Percentiles rank a stretch among this genome's conserved stretches.
Evolutionary conservation across 2,888 invertebrate genomes (phyloP).

Genomic region (Punctoribates punctum): DNA sequence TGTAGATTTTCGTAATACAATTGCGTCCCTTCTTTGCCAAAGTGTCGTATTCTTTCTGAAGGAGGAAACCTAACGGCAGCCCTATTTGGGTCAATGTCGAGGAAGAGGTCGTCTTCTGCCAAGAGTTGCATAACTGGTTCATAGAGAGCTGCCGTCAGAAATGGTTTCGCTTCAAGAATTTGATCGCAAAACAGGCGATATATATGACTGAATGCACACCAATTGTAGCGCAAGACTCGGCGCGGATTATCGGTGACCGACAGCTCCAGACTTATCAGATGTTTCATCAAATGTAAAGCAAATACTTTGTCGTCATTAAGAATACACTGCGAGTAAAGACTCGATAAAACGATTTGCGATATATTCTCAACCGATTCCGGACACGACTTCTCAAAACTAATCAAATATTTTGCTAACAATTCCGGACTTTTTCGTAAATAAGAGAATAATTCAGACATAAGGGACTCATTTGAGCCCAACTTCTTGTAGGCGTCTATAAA

Average conservation of each 20-base stretch:
- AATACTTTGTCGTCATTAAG: slow-evolving; percentile 69
- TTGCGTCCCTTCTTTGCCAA: slow-evolving; percentile 70
- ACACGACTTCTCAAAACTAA: slow-evolving; percentile 61
- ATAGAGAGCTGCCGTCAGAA: slow-evolving; percentile 85
- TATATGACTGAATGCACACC: slow-evolving; percentile 78
- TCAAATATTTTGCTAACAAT: slow-evolving; percentile 66
- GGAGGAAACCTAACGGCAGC: slow-evolving; percentile 57
- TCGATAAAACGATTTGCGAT: slow-evolving; percentile 62
- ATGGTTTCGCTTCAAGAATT: slow-evolving; percentile 83
- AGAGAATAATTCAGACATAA: slow-evolving; percentile 67
- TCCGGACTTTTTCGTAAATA: slow-evolving; percentile 66
- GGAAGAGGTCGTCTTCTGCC: slow-evolving; percentile 82
- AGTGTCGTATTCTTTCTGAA: slow-evolving; percentile 64
- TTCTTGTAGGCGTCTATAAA: slow-evolving; percentile 79
- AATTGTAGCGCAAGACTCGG: slow-evolving; percentile 73
- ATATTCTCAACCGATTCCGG: slow-evolving; percentile 49
- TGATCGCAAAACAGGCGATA: slow-evolving; percentile 85
- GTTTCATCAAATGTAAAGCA: slow-evolving; percentile 63
- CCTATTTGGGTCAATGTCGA: slow-evolving; percentile 87
- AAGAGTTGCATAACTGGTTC: slow-evolving; percentile 75
- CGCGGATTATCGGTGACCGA: slow-evolving; percentile 52
- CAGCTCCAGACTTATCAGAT: slow-evolving; percentile 69
- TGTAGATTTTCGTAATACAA: slow-evolving; percentile 70
- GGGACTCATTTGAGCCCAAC: slow-evolving; percentile 71
- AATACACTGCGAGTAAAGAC: slow-evolving; percentile 69